Base-by-base conservation (phyloP, 2,797 vertebrate genomes). In the Coracias cyanogaster region DNA sequence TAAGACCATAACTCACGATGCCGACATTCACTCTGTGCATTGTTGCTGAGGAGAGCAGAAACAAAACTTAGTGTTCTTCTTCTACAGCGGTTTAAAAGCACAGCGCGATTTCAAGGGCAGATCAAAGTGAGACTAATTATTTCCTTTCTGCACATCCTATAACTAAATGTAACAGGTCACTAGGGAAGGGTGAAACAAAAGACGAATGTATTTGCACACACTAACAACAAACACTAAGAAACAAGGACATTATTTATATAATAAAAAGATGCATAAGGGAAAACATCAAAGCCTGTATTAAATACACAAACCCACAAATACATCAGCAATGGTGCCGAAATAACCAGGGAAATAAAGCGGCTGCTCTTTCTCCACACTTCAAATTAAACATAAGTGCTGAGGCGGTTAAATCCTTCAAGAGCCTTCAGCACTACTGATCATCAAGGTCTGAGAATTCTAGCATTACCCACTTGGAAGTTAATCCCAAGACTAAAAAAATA, bases 111-210 rank as follows among this genome's bases (percentile, higher is more conserved):
- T 95, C 96, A 97, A 97, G 94, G 94, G 92, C 93, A 97, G 93
- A 96, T 97, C 94, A 96, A 96, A 97, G 96, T 96, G 86, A 96
- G 91, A 82, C 94, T 96, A 97, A 97, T 97, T 97, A 97, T 96
- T 97, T 96, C 86, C 93, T 94, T 95, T 95, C 94, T 95, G 81
- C 84, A 90, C 89, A 92, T 94, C 94, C 90, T 93, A 96, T 85
- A 96, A 95, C 88, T 89, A 89, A 94, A 93, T 78, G 81, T 95
- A 97, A 95, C 94, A 95, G 95, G 95, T 95, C 96, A 96, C 96
- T 37, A 77, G 95, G 96, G 96, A 96, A 93, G 86, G 67, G 86
- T 65, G 88, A 96, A 96, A 96, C 91, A 96, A 96, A 95, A 94
- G 90, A 90, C 60, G 94, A 97, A 96, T 94, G 86, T 89, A 93